These are phyloP conservation scores for Dascyllus trimaculatus DNA, from an alignment of 2,113 vertebrate genomes.

Conservation along the genomic window DNA sequence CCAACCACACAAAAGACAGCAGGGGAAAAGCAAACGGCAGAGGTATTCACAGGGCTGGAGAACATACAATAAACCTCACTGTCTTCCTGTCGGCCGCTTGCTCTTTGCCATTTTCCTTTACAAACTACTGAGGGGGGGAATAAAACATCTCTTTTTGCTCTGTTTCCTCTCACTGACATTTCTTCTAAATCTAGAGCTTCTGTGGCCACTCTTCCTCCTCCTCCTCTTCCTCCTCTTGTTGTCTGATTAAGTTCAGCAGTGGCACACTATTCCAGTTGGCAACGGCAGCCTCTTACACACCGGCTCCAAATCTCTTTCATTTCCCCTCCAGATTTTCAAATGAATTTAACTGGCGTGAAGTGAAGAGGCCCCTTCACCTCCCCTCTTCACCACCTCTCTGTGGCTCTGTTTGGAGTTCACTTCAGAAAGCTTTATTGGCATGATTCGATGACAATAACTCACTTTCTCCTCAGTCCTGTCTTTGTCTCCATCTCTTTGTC, in stretches of 20 bases:
- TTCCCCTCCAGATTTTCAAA: slow-evolving; percentile 54
- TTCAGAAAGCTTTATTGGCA: slow-evolving; percentile 46
- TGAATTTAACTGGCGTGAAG: slow-evolving; percentile 43
- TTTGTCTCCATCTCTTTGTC: slow-evolving; percentile 21
- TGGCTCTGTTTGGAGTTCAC: slow-evolving; percentile 19
- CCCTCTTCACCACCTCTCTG: slow-evolving; percentile 6
- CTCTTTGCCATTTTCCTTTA: slow-evolving; percentile 60
- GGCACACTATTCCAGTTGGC: slow-evolving; percentile 65
- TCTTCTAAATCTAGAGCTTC: slow-evolving; percentile 44
- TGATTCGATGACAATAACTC: slow-evolving; percentile 26
- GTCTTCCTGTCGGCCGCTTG: slow-evolving; percentile 38
- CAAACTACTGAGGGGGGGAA: slow-evolving; percentile 33
- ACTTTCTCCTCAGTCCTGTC: not conserved
- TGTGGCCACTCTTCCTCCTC: slow-evolving; percentile 9
- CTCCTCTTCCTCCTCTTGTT: slow-evolving; percentile 32
- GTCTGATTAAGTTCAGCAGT: slow-evolving; percentile 30
- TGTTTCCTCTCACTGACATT: slow-evolving; percentile 66
- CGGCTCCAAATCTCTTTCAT: slow-evolving; percentile 28
- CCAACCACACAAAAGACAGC: slow-evolving; percentile 41
- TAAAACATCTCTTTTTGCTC: slow-evolving; percentile 8
- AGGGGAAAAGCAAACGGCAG: slow-evolving; percentile 50
- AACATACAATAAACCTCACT: slow-evolving; percentile 46
- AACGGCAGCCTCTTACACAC: slow-evolving; percentile 26
- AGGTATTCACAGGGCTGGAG: slow-evolving; percentile 46
- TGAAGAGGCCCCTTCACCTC: slow-evolving; percentile 34